Conservation (phyloP, 2,888 invertebrate genomes). For the Sinelater perroti region DNA sequence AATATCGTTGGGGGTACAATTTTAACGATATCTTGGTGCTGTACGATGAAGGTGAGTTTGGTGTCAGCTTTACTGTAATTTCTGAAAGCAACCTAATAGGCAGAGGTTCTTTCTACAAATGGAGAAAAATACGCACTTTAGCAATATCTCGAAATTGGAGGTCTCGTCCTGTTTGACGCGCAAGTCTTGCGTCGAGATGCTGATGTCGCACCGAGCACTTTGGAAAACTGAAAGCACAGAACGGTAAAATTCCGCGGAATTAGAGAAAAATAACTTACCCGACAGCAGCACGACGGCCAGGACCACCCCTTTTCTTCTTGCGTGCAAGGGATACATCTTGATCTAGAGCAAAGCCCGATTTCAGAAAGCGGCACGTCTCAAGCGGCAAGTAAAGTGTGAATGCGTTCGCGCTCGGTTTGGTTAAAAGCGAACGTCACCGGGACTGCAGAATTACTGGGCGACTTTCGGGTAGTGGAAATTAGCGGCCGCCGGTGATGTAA, state of each 20-base stretch:
- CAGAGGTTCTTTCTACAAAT: too few relatives aligned
- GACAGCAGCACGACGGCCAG: slow-evolving; percentile 24
- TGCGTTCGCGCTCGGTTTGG: too few relatives aligned
- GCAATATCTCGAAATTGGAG: too few relatives aligned
- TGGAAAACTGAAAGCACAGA: slow-evolving; percentile 42
- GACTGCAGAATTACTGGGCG: too few relatives aligned
- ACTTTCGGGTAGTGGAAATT: too few relatives aligned
- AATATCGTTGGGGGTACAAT: slow-evolving; percentile 63
- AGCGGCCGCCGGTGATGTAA: too few relatives aligned
- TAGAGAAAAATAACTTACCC: slow-evolving; percentile 31
- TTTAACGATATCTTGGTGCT: slow-evolving; percentile 72
- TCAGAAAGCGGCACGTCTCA: too few relatives aligned
- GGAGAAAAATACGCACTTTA: too few relatives aligned
- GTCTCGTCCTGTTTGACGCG: too few relatives aligned
- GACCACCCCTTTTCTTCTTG: slow-evolving; percentile 35
- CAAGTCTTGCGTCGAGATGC: slow-evolving; percentile 67
- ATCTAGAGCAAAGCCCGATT: slow-evolving; percentile 33
- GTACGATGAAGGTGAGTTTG: slow-evolving; percentile 60
- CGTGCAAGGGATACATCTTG: slow-evolving; percentile 37
- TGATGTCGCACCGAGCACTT: slow-evolving; percentile 56
- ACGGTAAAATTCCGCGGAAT: not conserved
- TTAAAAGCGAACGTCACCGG: too few relatives aligned
- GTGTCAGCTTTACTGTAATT: slow-evolving; percentile 4
- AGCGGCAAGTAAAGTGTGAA: too few relatives aligned
- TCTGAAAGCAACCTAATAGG: slow-evolving; percentile 12